Conservation (phyloP, 2,113 vertebrate species). For the Phainopepla nitens region DNA sequence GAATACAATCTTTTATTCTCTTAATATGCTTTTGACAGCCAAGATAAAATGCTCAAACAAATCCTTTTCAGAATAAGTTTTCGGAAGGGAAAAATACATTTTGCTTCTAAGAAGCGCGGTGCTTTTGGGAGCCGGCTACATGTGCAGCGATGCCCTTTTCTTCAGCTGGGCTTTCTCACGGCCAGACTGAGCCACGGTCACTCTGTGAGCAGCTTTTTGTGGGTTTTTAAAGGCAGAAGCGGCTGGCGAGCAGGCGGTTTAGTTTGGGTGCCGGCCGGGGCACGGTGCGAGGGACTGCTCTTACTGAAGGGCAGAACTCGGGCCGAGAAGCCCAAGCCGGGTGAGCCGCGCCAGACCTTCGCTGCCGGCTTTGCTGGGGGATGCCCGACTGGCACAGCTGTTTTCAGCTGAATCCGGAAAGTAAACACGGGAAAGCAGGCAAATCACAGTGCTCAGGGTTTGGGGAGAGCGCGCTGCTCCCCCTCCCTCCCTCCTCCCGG, state of each 20-base stretch:
- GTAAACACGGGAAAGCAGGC: rapidly evolving
- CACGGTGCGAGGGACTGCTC: not conserved
- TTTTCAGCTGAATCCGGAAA: not conserved
- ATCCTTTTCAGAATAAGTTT: not conserved
- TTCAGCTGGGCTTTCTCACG: not conserved
- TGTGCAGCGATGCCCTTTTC: rapidly evolving
- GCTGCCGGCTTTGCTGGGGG: not conserved
- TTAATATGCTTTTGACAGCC: not conserved
- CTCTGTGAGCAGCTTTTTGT: not conserved
- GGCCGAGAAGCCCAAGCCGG: not conserved
- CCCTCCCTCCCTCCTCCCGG: not conserved
- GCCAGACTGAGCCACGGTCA: not conserved
- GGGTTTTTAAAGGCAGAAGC: not conserved
- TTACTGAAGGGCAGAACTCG: not conserved
- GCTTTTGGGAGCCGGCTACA: not conserved
- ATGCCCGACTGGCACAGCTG: no score
- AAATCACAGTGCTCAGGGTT: not conserved
- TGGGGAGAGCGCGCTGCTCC: not conserved
- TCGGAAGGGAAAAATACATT: not conserved
- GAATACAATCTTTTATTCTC: slow-evolving; percentile 22
- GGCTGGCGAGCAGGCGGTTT: not conserved
- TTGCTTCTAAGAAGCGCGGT: not conserved
- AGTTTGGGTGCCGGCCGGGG: not conserved
- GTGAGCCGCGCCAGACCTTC: not conserved
- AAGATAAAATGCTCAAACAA: not conserved